Conservation (phyloP, 2,888 invertebrate genomes). For the Endotricha flammealis region DNA sequence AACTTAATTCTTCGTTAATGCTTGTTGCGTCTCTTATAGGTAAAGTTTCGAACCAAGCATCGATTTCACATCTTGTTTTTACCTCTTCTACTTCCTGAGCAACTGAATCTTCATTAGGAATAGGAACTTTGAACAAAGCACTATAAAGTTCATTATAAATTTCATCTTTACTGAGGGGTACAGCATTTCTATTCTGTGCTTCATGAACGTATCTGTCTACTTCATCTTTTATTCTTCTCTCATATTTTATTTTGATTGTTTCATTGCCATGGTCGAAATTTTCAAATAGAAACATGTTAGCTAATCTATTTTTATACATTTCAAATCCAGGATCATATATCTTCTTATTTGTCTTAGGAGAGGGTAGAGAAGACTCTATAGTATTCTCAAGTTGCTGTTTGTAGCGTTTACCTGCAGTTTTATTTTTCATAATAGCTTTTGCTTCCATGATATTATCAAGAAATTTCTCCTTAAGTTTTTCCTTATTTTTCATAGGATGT, state of each 20-base stretch:
- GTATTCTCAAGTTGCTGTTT: conserved; percentile 41
- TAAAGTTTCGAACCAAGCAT: conserved; percentile 44
- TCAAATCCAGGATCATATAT: conserved; percentile 44
- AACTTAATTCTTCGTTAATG: conserved; percentile 33
- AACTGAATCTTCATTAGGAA: conserved; percentile 38
- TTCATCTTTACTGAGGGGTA: conserved; percentile 37
- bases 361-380: conserved; percentile 43
- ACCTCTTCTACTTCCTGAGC: conserved; percentile 45
- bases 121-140: conserved; percentile 40
- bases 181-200: conserved; percentile 35
- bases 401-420: conserved; percentile 39
- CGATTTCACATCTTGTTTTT: conserved; percentile 50
- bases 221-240: conserved; percentile 34
- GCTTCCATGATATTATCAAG: conserved; percentile 35
- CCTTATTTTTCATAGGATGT: conserved; percentile 28
- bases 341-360: conserved; percentile 27
- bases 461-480: conserved; percentile 31
- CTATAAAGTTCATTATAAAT: conserved; percentile 46
- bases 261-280: conserved; percentile 50
- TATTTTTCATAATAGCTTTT: conserved; percentile 33
- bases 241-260: conserved; percentile 37
- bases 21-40: conserved; percentile 32
- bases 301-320: conserved; percentile 46
- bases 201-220: conserved; percentile 40
- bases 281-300: conserved; percentile 49